A percentile compares a stretch with the other conserved stretches of the same genome.
Conservation (phyloP, 2,888 invertebrate genomes). For the Thymelicus acteon region DNA sequence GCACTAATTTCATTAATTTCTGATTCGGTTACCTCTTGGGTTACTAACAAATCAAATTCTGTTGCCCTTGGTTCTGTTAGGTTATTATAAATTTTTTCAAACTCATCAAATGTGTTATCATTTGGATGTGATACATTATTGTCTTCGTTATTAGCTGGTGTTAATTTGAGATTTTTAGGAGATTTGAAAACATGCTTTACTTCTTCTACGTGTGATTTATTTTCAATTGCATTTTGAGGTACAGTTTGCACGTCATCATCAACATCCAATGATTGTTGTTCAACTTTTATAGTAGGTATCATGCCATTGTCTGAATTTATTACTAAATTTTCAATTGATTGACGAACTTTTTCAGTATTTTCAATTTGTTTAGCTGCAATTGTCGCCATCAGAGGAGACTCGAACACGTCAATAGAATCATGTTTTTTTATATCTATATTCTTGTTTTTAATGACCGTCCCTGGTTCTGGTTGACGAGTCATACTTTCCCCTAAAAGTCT, state of each 20-base stretch:
- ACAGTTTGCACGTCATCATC: neutral
- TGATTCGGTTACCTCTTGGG: slow-evolving; percentile 49
- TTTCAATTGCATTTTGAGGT: neutral
- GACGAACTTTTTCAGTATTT: slow-evolving; percentile 1
- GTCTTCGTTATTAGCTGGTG: slow-evolving; percentile 35
- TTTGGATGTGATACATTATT: slow-evolving; percentile 40
- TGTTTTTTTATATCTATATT: slow-evolving; percentile 51
- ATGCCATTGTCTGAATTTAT: neutral
- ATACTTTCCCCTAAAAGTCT: slow-evolving; percentile 67
- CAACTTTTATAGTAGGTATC: neutral
- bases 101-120: slow-evolving; percentile 67
- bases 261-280: slow-evolving; percentile 1
- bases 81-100: slow-evolving; percentile 73
- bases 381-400: slow-evolving; percentile 47
- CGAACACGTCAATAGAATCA: slow-evolving; percentile 68
- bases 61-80: slow-evolving; percentile 64
- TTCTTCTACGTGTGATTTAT: neutral
- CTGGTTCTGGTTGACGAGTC: slow-evolving; percentile 53
- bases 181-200: neutral
- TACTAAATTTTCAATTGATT: neutral
- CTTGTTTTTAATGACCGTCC: slow-evolving; percentile 46
- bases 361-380: neutral
- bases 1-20: slow-evolving; percentile 36
- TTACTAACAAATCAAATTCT: slow-evolving; percentile 67
- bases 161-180: neutral